Evolutionary conservation across 2,888 invertebrate genomes (phyloP).

Genomic region (Apantesis nais): DNA sequence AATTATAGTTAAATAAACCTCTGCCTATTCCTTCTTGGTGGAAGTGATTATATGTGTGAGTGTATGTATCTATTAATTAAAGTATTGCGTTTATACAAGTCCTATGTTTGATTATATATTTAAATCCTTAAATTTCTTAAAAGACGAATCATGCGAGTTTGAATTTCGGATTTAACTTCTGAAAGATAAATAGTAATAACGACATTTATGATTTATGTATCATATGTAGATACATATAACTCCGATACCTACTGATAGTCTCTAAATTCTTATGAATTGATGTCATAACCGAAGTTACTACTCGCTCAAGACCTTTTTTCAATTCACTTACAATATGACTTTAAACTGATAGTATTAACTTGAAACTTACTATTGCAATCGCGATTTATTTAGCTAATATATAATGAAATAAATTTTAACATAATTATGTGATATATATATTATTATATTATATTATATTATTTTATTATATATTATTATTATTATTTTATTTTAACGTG

Average conservation of each 20-base stretch:
- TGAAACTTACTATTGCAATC: not conserved
- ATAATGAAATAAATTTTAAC: too few relatives aligned
- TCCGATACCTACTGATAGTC: not conserved
- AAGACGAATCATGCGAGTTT: not conserved
- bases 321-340: not conserved
- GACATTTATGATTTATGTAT: not conserved
- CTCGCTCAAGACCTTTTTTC: not conserved
- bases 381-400: not conserved
- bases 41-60: not conserved
- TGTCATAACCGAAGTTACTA: not conserved
- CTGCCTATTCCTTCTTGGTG: not conserved
- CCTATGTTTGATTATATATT: not conserved
- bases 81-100: too few relatives aligned
- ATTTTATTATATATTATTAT: too few relatives aligned
- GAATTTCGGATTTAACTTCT: not conserved
- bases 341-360: not conserved
- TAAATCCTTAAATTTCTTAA: not conserved
- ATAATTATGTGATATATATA: too few relatives aligned
- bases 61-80: not conserved
- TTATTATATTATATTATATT: too few relatives aligned
- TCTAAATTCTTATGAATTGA: not conserved
- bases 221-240: not conserved
- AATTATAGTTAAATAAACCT: too few relatives aligned
- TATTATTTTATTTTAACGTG: too few relatives aligned
- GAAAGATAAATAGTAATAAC: not conserved